Base-by-base conservation (phyloP, 1,140 invertebrate species). In the Vanessa tameamea region DNA sequence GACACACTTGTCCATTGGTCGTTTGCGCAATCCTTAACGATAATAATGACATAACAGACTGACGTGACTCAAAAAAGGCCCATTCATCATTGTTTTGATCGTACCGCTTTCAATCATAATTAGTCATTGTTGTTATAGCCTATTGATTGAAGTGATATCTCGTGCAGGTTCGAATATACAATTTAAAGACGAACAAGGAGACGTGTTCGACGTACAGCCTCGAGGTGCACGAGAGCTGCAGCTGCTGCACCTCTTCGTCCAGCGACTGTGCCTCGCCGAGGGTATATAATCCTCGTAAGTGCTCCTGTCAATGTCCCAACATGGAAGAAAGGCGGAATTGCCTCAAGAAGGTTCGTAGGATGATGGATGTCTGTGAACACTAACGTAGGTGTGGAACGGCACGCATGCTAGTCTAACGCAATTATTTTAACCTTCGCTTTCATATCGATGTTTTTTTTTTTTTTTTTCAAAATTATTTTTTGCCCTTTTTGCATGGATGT, bases 211-310 rank as follows among this genome's bases (percentile, higher is more conserved):
- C 82, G 37, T 87, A 87, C 72, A 75, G 78, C 0, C 72, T 92
- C 37, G 88, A 88, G 66, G 87, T 89, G 47, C 89, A 91, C 78
- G 76, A 84, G 20, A 82, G 77, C 11, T 92, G 90, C 75, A 82
- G 83, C 5, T 92, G 89, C 75, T 91, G 89, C 72, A 64, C 78
- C 31, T 55, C 73, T 31, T 73, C 79, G 4, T 59, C 81, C 0
- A 77, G 78, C 61, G 73, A 85, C 57, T 92, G 90, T 74, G 76
- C 67, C 14, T 73, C 86, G 4, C 85, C 82, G 43, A 81, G 81
- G 74, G 82, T 90, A 57, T 90, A 77, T 76, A 90, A 90, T 76
- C 89, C 86, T 86, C 90, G 89, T 92, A 92, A 91, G 90, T 92
- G 89, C 86, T 77, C 85, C 84, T 92, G 90, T 78, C 87, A 89